phyloP scores from a whole-genome alignment of 1,140 invertebrate species.

The Chelonus insularis region DNA sequence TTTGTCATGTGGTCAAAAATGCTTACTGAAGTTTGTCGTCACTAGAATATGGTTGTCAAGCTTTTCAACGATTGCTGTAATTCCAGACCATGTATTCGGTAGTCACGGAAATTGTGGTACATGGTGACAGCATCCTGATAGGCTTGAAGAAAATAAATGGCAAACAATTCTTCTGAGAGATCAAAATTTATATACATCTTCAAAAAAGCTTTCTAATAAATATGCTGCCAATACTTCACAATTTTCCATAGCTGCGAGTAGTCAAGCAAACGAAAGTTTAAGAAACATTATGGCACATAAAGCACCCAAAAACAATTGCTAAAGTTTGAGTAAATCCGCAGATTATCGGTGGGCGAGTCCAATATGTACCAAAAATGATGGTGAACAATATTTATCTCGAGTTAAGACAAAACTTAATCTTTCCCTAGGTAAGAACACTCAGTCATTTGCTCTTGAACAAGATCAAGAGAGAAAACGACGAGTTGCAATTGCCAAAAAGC shows the following conservation, averaged over 20 bases:
- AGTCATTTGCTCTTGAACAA: background rate
- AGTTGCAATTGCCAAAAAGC: background rate
- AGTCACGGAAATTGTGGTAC: slow-evolving; percentile 3
- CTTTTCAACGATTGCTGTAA: background rate
- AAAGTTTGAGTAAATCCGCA: slow-evolving; percentile 29
- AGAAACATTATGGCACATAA: background rate
- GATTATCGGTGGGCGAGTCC: slow-evolving; percentile 32
- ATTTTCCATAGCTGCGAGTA: background rate
- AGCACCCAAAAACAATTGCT: slow-evolving; percentile 25
- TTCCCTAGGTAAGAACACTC: slow-evolving; percentile 26
- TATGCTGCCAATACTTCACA: background rate
- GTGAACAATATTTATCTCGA: slow-evolving; percentile 22
- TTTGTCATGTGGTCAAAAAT: too few species aligned
- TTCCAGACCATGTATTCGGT: slow-evolving; percentile 13
- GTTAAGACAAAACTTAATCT: slow-evolving; percentile 5
- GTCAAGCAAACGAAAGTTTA: background rate
- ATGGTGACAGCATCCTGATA: background rate
- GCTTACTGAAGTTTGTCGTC: too few species aligned
- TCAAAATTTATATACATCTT: background rate
- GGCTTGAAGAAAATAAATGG: background rate
- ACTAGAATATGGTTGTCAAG: too few species aligned
- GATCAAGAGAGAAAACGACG: background rate
- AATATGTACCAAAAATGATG: slow-evolving; percentile 32
- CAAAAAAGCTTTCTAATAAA: background rate
- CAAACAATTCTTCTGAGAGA: background rate